Percentiles rank a stretch among this genome's conserved stretches.
phyloP scores from a whole-genome alignment of 2,888 invertebrate genomes.

The Polylopha cassiicola region DNA sequence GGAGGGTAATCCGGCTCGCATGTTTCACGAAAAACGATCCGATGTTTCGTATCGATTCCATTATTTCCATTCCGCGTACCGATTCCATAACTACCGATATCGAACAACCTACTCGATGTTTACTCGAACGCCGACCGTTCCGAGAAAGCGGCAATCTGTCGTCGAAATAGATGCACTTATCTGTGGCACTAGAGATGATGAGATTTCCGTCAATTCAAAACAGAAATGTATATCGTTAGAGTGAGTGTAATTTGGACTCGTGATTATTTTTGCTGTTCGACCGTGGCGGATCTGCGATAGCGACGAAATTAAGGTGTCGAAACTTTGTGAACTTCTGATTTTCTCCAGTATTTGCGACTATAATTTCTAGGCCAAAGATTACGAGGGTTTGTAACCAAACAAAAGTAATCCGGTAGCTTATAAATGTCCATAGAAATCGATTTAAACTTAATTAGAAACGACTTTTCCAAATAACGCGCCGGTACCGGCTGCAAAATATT shows the following conservation, averaged over 20 bases:
- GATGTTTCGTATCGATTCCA: constrained; percentile 26
- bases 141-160: constrained; percentile 37
- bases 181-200: constrained; percentile 28
- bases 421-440: no score
- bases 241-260: constrained; percentile 4
- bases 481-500: no score
- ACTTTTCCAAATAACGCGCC: no score
- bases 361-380: no score
- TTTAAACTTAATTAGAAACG: no score
- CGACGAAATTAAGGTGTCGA: no score
- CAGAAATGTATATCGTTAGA: constrained; percentile 5
- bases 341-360: no score
- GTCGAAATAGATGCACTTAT: constrained; percentile 44
- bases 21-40: constrained; percentile 57
- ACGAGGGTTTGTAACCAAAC: no score
- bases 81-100: constrained; percentile 5
- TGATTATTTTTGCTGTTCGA: no score
- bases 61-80: neutral
- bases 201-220: constrained; percentile 17
- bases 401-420: no score
- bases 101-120: constrained; percentile 9
- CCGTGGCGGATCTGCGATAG: no score
- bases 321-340: no score
- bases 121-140: constrained; percentile 26
- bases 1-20: constrained; percentile 61